These are phyloP conservation scores for Anadara kagoshimensis DNA, from an alignment of 1,140 invertebrate species.

Conservation along the genomic window DNA sequence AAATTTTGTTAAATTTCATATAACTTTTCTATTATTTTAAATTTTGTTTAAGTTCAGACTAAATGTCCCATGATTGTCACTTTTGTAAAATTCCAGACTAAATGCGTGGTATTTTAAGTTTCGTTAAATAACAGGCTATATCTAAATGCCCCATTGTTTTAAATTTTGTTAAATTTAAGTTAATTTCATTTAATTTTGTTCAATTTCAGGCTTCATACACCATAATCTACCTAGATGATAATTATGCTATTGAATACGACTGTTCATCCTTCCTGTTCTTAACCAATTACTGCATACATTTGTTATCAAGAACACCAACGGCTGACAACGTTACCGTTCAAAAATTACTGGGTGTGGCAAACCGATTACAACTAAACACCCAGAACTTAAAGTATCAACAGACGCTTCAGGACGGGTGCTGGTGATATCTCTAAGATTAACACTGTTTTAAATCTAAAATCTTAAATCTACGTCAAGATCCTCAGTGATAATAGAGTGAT, in stretches of 20 bases:
- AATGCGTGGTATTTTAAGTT: too few species aligned
- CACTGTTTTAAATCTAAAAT: not conserved
- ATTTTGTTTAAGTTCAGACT: too few species aligned
- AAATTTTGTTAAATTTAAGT: not conserved
- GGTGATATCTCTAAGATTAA: conserved; percentile 31
- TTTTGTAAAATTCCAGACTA: too few species aligned
- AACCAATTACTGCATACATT: conserved; percentile 70
- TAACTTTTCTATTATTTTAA: too few species aligned
- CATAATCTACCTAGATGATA: conserved; percentile 67
- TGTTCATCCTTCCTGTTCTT: conserved; percentile 55
- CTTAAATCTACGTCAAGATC: conserved; percentile 2
- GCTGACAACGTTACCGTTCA: conserved; percentile 45
- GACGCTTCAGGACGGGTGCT: conserved; percentile 54
- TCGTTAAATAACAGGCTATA: too few species aligned
- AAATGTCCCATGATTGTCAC: too few species aligned
- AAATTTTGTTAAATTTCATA: too few species aligned
- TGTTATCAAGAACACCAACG: conserved; percentile 62
- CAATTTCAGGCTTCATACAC: conserved; percentile 68
- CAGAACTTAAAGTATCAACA: conserved; percentile 48
- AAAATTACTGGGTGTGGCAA: conserved; percentile 53
- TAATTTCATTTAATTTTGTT: conserved; percentile 4
- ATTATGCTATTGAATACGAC: conserved; percentile 70
- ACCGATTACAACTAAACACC: conserved; percentile 44
- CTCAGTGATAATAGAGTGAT: too few species aligned
- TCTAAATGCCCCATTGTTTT: too few species aligned